phyloP scores from a whole-genome alignment of 2,797 vertebrate genomes.

The Petrocephalus sullivani region DNA sequence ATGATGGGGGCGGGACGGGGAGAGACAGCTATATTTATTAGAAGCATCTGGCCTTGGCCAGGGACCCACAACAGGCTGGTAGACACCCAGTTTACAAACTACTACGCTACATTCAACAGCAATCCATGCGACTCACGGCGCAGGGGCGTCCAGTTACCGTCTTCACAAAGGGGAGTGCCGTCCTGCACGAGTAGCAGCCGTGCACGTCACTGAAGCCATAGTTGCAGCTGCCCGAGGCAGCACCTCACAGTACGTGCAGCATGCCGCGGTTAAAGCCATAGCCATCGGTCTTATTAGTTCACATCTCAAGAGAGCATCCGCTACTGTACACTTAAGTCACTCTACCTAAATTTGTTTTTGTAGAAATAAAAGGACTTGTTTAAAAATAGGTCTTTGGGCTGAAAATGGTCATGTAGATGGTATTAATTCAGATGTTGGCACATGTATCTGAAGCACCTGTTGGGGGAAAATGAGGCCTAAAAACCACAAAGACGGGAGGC shows the following conservation, averaged over 20 bases:
- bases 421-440: background rate
- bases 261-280: background rate
- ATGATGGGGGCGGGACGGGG: background rate
- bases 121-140: background rate
- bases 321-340: background rate
- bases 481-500: background rate
- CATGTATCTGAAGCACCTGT: background rate
- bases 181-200: background rate
- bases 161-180: background rate
- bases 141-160: background rate
- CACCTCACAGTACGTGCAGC: background rate
- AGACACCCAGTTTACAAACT: background rate
- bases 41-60: background rate
- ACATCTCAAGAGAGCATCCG: background rate
- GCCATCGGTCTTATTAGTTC: background rate
- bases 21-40: background rate
- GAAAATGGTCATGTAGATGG: background rate
- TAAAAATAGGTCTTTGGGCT: background rate
- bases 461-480: background rate
- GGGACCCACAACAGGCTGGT: background rate
- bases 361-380: background rate
- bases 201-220: background rate
- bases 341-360: background rate
- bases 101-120: background rate
- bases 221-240: background rate